Base-by-base conservation (phyloP, 1,140 invertebrate species). In the Paramacrobiotus metropolitanus region DNA sequence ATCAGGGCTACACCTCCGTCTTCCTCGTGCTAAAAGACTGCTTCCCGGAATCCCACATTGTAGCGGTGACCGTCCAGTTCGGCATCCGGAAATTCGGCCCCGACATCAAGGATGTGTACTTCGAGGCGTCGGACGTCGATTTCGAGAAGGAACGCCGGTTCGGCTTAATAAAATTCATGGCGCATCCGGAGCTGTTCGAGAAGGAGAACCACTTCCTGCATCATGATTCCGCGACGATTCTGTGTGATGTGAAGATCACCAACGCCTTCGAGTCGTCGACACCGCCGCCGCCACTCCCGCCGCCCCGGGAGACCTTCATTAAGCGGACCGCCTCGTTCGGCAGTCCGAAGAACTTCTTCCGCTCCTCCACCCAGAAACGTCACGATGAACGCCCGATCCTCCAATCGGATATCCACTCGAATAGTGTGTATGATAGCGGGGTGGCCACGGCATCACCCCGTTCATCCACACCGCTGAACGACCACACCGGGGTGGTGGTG, bases 101-200 rank as follows among this genome's bases (percentile, higher is more conserved):
- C 15, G 48, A 55, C 4, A 55, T 55, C 24, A 55, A 55, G 48
- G 48, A 55, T 55, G 48, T 55, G 4, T 55, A 55, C 48, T 55
- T 55, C 28, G 48, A 55, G 48, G 15, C 15, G 15, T 55, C 48
- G 48, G 48, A 55, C 4, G 48, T 55, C 15, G 48, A 55, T 24
- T 55, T 55, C 24, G 48, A 55, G 24, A 55, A 55, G 48, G 48
- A 55, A 20, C 48, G 48, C 15, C 48, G 48, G 15, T 55, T 55
- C 24, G 48, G 48, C 15, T 24, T 55, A 24, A 24, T 55, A 15
- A 55, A 24, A 24, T 55, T 55, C 24, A 55, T 55, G 48, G 28
- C 48, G 9, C 48, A 55, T 15, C 4, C 48, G 48, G 48, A 55
- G 24, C 15, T 55, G 24, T 55, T 55, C 28, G 24, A 55, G 4